Percentiles rank a stretch among this genome's conserved stretches.
phyloP scores from a whole-genome alignment of 2,888 invertebrate species.

The Pandemis cinnamomeana region DNA sequence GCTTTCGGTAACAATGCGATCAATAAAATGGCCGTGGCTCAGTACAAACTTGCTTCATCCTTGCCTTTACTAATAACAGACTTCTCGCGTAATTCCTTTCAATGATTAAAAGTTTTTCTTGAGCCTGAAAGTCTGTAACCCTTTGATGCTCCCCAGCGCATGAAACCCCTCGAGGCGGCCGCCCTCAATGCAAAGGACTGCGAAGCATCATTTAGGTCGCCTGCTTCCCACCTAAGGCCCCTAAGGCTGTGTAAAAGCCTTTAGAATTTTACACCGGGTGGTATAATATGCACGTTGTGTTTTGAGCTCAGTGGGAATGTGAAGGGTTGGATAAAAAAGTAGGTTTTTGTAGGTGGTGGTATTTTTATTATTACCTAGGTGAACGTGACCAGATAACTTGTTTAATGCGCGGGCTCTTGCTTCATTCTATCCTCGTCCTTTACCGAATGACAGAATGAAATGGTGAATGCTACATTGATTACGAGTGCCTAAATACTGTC shows the following conservation, averaged over 20 bases:
- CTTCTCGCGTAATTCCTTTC: neutral
- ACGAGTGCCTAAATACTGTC: no score
- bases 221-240: constrained; percentile 44
- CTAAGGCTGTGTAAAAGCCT: constrained; percentile 41
- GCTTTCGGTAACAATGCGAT: no score
- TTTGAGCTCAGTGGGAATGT: neutral
- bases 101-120: constrained; percentile 9
- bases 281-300: neutral
- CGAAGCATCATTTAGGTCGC: constrained; percentile 64
- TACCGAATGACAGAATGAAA: no score
- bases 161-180: constrained; percentile 47
- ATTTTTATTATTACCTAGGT: no score
- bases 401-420: no score
- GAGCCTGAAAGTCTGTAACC: neutral
- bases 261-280: constrained; percentile 36
- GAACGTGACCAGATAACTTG: no score
- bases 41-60: neutral
- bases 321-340: neutral
- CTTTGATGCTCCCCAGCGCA: constrained; percentile 11
- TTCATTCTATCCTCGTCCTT: no score
- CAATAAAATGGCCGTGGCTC: neutral
- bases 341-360: neutral
- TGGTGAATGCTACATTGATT: no score
- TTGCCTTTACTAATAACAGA: neutral
- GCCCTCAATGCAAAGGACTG: constrained; percentile 60